Conservation (phyloP, 2,797 vertebrate genomes). For the Xiphophorus birchmanni region DNA sequence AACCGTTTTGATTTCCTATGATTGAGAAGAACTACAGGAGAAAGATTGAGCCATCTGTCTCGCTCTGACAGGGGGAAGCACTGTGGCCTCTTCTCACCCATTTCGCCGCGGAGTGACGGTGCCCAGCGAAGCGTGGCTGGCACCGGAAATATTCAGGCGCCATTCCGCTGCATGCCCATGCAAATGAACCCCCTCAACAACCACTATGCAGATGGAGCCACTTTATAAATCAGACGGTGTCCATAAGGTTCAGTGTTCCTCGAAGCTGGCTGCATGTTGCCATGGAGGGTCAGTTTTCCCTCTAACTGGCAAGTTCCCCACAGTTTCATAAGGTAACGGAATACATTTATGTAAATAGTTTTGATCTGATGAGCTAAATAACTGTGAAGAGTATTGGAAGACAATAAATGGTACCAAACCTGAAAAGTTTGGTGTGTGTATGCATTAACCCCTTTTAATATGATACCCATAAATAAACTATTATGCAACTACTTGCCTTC, state of each 20-base stretch:
- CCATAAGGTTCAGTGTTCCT: conserved; percentile 65
- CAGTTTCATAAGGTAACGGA: conserved; percentile 27
- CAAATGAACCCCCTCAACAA: conserved; percentile 73
- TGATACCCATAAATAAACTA: background rate
- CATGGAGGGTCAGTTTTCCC: conserved; percentile 23
- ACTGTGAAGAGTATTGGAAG: background rate
- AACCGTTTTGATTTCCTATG: conserved; percentile 31
- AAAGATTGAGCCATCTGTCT: conserved; percentile 69
- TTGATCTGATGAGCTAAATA: background rate
- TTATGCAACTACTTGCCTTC: background rate
- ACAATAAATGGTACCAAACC: background rate
- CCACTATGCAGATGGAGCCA: conserved; percentile 71
- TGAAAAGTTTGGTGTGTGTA: background rate
- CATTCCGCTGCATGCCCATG: conserved; percentile 60
- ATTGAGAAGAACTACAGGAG: conserved; percentile 45
- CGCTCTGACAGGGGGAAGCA: conserved; percentile 36
- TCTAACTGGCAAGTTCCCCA: conserved; percentile 22
- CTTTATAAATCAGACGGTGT: conserved; percentile 66
- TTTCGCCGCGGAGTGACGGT: conserved; percentile 48
- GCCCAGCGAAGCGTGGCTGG: conserved; percentile 56
- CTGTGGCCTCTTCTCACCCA: conserved; percentile 35
- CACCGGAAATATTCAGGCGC: conserved; percentile 52
- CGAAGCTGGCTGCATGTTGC: conserved; percentile 34
- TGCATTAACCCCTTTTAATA: background rate
- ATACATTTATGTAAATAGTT: background rate